Base-by-base conservation (phyloP, 2,797 vertebrate genomes). In the Eremophila alpestris region DNA sequence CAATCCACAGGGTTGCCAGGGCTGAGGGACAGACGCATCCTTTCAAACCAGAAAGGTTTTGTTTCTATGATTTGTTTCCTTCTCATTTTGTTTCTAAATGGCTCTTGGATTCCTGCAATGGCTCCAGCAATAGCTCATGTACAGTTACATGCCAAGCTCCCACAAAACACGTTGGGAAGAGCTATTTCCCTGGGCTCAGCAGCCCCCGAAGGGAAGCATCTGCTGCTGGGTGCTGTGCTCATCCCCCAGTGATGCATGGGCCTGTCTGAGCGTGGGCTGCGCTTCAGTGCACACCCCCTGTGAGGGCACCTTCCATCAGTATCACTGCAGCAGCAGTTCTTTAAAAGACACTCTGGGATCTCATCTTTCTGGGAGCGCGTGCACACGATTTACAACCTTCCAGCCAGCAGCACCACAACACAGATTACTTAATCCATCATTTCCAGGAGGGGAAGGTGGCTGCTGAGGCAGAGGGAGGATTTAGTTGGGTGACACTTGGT, bases 381-480 rank as follows among this genome's bases (percentile, higher is more conserved):
- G 56, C n/a, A 7, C 6, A 9, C 4, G 0, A 92, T 94, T 93
- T 92, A 92, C 93, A 81, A 11, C 65, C 54, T 46, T 16, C 36
- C 11, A 89, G 93, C 68, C 79, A 74, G 90, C 78, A 89, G 87
- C 70, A 34, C 40, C 1, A 2, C 43, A 48, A 11, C 75, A 30
- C 43, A 91, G 78, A 94, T 85, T 65, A 59, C 84, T 85, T 24
- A 56, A 95, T 96, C 83, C 76, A 93, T 94, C 92, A 94, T 62
- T 45, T 48, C 89, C 58, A 0, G 54, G 36, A 87, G 60, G 49
- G 43, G 23, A 59, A 75, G 58, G 71, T 0, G 0, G 54, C 19
- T 87, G 58, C 71, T 75, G 13, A 75, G n/a, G 75, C 76, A 83
- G 2, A 0, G 30, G 19, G 30, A 92, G 41, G 73, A 55, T 89